These are phyloP conservation scores for Gnathonemus longibarbis DNA, from an alignment of 2,113 vertebrate genomes.

Conservation along the genomic window DNA sequence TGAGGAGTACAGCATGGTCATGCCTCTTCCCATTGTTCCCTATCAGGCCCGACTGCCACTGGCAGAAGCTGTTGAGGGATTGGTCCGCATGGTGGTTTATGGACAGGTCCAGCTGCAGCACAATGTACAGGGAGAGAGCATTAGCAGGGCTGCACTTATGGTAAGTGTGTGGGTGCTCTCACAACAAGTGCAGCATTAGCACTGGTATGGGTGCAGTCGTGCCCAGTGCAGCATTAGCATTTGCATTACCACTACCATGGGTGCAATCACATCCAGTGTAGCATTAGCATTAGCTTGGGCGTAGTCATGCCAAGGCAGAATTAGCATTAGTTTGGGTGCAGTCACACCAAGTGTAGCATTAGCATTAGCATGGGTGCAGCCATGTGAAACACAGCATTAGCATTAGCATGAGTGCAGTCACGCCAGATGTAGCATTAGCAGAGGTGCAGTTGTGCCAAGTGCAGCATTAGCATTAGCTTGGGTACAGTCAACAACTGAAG, in stretches of 20 bases:
- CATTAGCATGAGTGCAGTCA: background rate
- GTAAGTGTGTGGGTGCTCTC: background rate
- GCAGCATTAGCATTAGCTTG: background rate
- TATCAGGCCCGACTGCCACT: slow-evolving; percentile 88
- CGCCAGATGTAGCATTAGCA: background rate
- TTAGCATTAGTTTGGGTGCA: background rate
- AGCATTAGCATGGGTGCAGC: background rate
- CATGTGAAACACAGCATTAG: background rate
- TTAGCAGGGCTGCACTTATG: background rate
- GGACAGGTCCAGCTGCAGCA: slow-evolving; percentile 71
- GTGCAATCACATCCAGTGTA: background rate
- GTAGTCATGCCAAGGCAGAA: background rate
- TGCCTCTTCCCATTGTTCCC: slow-evolving; percentile 89
- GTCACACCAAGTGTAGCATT: background rate
- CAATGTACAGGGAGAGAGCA: slow-evolving; percentile 5
- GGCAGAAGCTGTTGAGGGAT: slow-evolving; percentile 94
- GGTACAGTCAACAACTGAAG: background rate
- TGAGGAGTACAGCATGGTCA: slow-evolving; percentile 89
- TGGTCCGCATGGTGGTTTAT: slow-evolving; percentile 95
- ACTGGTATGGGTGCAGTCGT: background rate
- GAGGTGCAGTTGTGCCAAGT: background rate
- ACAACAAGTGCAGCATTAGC: background rate
- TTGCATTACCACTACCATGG: background rate
- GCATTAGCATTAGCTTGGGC: background rate
- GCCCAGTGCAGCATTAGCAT: background rate